phyloP scores from a whole-genome alignment of 2,888 invertebrate species.

The Lochmaea capreae region DNA sequence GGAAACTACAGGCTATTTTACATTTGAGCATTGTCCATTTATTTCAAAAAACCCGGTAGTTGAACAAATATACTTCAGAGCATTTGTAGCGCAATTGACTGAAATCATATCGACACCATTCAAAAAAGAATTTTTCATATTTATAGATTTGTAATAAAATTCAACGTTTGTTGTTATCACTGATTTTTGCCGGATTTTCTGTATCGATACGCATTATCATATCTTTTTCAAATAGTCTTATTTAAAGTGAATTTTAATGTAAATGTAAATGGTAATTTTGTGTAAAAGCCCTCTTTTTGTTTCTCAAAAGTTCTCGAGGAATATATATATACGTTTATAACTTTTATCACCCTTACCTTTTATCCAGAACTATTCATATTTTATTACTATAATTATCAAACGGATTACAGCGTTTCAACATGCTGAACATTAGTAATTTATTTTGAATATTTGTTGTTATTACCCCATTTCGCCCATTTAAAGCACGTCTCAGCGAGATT shows the following conservation, averaged over 20 bases:
- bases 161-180: neutral
- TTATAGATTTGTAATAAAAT: conserved; percentile 1
- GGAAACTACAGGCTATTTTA: neutral
- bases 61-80: neutral
- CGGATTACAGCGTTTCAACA: too few relatives aligned
- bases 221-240: neutral
- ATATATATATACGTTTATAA: too few relatives aligned
- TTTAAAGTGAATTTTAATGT: neutral
- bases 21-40: neutral
- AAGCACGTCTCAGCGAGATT: too few relatives aligned
- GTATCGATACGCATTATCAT: neutral
- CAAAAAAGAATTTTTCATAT: neutral
- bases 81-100: neutral
- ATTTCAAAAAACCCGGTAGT: neutral
- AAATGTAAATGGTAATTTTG: neutral
- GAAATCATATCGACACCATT: neutral
- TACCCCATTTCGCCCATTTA: too few relatives aligned
- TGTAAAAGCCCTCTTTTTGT: neutral
- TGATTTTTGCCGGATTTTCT: neutral
- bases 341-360: too few relatives aligned
- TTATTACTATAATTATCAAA: too few relatives aligned
- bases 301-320: too few relatives aligned
- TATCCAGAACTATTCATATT: too few relatives aligned
- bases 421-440: too few relatives aligned
- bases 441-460: too few relatives aligned